These are phyloP conservation scores for Bombyx mandarina DNA, from an alignment of 1,140 invertebrate genomes.

Conservation along the genomic window DNA sequence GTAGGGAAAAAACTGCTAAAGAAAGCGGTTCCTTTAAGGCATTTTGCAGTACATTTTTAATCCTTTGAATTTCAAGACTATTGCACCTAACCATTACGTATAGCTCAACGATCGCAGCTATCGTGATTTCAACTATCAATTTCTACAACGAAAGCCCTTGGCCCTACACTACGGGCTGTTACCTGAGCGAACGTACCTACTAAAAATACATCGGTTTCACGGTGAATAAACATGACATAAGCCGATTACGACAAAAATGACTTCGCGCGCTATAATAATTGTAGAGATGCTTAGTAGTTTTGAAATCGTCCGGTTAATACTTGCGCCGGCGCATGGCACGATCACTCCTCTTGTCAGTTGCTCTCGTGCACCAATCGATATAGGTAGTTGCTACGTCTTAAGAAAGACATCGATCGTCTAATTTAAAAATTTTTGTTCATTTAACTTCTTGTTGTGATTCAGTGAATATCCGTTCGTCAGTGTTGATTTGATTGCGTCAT, in stretches of 20 bases:
- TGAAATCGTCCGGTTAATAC: slow-evolving; percentile 31
- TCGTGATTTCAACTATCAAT: neutral
- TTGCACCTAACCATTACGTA: neutral
- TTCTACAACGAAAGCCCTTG: slow-evolving; percentile 45
- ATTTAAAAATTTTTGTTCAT: slow-evolving; percentile 28
- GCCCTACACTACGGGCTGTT: slow-evolving; percentile 46
- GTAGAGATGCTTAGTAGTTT: slow-evolving; percentile 13
- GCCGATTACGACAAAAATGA: slow-evolving; percentile 8
- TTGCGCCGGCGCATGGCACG: slow-evolving; percentile 50
- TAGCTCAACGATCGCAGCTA: neutral
- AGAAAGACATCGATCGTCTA: neutral
- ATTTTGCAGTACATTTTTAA: no score
- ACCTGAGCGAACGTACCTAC: slow-evolving; percentile 51
- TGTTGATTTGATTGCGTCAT: slow-evolving; percentile 7
- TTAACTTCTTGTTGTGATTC: slow-evolving; percentile 32
- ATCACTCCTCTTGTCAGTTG: slow-evolving; percentile 51
- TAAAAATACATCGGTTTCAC: slow-evolving; percentile 61
- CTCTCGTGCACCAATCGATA: slow-evolving; percentile 53
- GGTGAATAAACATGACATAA: slow-evolving; percentile 49
- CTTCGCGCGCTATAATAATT: neutral
- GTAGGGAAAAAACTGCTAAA: no score
- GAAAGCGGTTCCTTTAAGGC: no score
- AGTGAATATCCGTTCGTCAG: slow-evolving; percentile 16
- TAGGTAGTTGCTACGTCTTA: slow-evolving; percentile 8
- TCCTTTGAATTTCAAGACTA: neutral